Conservation (phyloP, 2,113 vertebrate species). For the Toxotes jaculatrix region DNA sequence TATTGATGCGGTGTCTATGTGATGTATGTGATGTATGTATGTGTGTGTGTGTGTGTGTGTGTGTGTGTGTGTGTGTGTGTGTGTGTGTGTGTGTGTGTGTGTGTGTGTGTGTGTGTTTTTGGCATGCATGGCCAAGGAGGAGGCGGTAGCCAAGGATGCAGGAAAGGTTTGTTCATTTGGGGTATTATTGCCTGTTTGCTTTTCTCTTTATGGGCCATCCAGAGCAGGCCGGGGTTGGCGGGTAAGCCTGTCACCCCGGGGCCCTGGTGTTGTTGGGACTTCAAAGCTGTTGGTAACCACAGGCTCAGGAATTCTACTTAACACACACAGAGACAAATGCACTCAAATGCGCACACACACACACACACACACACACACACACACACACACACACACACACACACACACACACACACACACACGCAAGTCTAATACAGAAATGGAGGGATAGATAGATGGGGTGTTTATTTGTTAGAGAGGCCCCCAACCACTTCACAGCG, state of each 20-base stretch:
- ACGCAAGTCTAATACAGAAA: slow-evolving; percentile 25
- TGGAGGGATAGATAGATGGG: slow-evolving; percentile 50
- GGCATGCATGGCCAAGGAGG: slow-evolving; percentile 30
- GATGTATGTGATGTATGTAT: slow-evolving; percentile 19
- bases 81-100: slow-evolving; percentile 28
- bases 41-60: slow-evolving; percentile 22
- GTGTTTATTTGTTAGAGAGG: slow-evolving; percentile 76
- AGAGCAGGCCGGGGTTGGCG: slow-evolving; percentile 62
- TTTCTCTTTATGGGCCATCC: slow-evolving; percentile 81
- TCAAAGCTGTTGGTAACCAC: slow-evolving; percentile 85
- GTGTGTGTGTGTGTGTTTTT: slow-evolving; percentile 24
- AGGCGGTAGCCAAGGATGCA: slow-evolving; percentile 60
- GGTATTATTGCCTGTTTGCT: slow-evolving; percentile 81
- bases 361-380: slow-evolving; percentile 10
- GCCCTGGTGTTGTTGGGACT: slow-evolving; percentile 74
- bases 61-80: not conserved
- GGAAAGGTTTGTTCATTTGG: slow-evolving; percentile 74
- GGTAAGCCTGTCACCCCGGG: slow-evolving; percentile 71
- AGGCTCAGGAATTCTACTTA: slow-evolving; percentile 81
- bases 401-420: slow-evolving; percentile 13
- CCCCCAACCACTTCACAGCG: slow-evolving; percentile 64
- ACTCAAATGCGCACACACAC: slow-evolving; percentile 8
- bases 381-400: slow-evolving; percentile 37
- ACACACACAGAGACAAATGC: slow-evolving; percentile 47
- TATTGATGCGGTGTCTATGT: not conserved